phyloP scores from a whole-genome alignment of 2,888 invertebrate genomes.

The Onchidella celtica region DNA sequence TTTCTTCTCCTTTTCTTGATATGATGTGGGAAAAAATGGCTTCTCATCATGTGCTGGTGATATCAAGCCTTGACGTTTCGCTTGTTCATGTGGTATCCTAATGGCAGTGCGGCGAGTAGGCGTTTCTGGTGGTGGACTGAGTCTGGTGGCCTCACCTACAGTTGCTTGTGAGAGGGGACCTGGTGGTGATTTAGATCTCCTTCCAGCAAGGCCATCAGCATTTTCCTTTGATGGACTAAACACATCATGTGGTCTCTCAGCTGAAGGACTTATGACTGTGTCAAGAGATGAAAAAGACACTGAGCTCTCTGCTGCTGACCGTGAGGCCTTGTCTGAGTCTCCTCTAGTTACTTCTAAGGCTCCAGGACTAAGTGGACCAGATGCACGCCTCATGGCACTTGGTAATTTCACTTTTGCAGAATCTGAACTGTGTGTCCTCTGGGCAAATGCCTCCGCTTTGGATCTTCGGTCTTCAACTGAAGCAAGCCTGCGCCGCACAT shows the following conservation, averaged over 20 bases:
- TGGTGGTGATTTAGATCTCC: not conserved
- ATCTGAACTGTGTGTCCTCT: not conserved
- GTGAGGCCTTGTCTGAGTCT: constrained; percentile 14
- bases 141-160: not conserved
- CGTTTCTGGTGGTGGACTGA: constrained; percentile 12
- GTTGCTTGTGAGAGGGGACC: not conserved
- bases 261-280: constrained; percentile 29
- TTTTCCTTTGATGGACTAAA: constrained; percentile 21
- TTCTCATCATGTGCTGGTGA: constrained; percentile 14
- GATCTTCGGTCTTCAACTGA: constrained; percentile 7
- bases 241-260: not conserved
- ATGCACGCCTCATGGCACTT: not conserved
- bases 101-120: constrained; percentile 37
- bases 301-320: constrained; percentile 35
- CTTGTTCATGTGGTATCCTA: constrained; percentile 25
- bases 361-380: constrained; percentile 20
- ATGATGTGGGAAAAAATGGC: not conserved
- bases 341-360: not conserved
- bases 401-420: not conserved
- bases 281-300: constrained; percentile 45
- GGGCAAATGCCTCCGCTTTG: not conserved
- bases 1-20: not conserved
- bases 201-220: not conserved
- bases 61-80: not conserved
- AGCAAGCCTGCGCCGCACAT: constrained; percentile 15